Percentiles rank a stretch among this genome's conserved stretches.
These are phyloP conservation scores for Gorsachius goisagi DNA, from an alignment of 2,113 vertebrate species.

Conservation along the genomic window DNA sequence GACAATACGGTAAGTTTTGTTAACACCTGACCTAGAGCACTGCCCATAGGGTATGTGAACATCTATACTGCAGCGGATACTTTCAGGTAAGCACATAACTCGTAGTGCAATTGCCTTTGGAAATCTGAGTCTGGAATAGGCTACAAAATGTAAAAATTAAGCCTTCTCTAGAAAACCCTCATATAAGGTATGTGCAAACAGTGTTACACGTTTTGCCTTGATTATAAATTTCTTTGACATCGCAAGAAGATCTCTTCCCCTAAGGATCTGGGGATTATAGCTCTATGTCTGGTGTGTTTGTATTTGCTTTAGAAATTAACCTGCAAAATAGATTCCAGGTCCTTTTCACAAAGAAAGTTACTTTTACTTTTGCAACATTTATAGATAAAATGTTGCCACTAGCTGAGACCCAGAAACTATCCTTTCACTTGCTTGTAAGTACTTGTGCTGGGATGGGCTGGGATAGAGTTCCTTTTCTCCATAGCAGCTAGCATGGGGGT, in stretches of 20 bases:
- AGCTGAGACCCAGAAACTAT: background rate
- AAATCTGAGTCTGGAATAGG: background rate
- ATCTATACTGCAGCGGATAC: background rate
- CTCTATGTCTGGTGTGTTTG: background rate
- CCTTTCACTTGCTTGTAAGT: background rate
- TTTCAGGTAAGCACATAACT: background rate
- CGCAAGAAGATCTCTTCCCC: background rate
- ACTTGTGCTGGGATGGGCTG: too few relatives aligned
- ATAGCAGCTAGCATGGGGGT: too few relatives aligned
- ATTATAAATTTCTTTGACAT: background rate
- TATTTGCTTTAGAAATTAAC: background rate
- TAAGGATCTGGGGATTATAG: background rate
- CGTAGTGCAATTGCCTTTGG: background rate
- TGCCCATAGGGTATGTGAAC: background rate
- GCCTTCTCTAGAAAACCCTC: background rate
- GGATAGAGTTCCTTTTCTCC: too few relatives aligned
- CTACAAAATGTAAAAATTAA: background rate
- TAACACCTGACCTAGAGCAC: background rate
- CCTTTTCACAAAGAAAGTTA: background rate
- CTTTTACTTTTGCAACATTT: background rate
- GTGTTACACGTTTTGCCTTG: background rate
- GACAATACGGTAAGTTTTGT: background rate
- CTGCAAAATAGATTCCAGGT: background rate
- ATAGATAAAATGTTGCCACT: background rate
- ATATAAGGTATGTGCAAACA: background rate